Base-by-base conservation (phyloP, 2,113 vertebrate species). In the Brachyhypopomus gauderio region DNA sequence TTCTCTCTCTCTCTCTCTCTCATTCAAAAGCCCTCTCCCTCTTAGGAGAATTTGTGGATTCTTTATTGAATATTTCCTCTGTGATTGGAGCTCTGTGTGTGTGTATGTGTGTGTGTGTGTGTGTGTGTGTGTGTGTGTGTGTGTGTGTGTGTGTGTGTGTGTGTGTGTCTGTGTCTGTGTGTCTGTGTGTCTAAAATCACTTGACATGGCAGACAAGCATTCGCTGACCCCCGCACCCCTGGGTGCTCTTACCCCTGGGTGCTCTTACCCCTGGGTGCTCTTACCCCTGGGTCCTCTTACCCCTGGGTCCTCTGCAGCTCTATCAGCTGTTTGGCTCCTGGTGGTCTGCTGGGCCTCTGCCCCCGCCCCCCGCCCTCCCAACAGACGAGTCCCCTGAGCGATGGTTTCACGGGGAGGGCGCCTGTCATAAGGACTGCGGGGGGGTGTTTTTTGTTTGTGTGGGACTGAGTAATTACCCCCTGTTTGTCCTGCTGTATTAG, bases 401-500 rank as follows among this genome's bases (percentile, higher is more conserved):
- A 60, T 76, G 38, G 2, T 70, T 82, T 63, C 66, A 25, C 48
- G 69, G 75, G 72, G 56, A 75, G 79, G 23, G 64, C 78, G 85
- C 38, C 73, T 88, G 86, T 72, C 84, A 80, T 84, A 87, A 30
- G 60, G 3, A 36, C 17, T 20, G 52, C 6, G 60, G 41, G 0
- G 60, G 79, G 71, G 56, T 30, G 30, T 30, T 92, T 91, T 91
- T 93, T 92, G 89, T 89, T 90, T 77, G 79, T 90, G 91, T 83
- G 89, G 85, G 91, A 90, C 91, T 93, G 91, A 93, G 91, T 94
- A 94, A 95, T 94, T 93, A 92, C 89, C 91, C 91, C 45, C 89
- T 92, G 92, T 94, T 94, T 93, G 93, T 94, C 90, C 88, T 89
- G 92, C 90, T 91, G 93, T 90, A 91, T 94, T 91, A 92, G 90